phyloP scores from a whole-genome alignment of 2,888 invertebrate genomes.

The Cancer borealis region DNA sequence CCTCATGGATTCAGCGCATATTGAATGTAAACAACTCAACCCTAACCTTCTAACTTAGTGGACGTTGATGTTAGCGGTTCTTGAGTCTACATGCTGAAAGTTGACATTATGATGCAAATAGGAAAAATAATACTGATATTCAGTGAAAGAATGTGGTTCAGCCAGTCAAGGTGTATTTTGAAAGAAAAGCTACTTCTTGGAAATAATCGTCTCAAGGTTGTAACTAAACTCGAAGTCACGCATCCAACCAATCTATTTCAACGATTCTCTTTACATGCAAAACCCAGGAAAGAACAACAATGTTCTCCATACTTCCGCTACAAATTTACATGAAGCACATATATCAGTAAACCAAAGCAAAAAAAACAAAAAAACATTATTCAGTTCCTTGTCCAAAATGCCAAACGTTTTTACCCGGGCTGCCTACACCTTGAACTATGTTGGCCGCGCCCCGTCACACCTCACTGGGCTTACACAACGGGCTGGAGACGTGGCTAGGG shows the following conservation, averaged over 20 bases:
- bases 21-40: not conserved
- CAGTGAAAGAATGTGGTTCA: not conserved
- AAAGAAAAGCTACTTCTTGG: not conserved
- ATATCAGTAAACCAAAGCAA: constrained; percentile 15
- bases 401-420: not conserved
- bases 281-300: not conserved
- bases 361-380: not conserved
- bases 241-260: not conserved
- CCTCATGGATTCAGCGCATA: not conserved
- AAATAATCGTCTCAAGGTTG: not conserved
- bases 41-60: not conserved
- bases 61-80: not conserved
- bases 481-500: not conserved
- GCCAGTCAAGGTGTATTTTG: not conserved
- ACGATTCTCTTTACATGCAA: not conserved
- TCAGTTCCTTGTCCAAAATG: not conserved
- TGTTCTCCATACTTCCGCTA: not conserved
- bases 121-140: not conserved
- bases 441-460: not conserved
- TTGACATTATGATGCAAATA: not conserved
- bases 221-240: not conserved
- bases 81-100: not conserved
- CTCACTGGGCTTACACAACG: not conserved
- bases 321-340: not conserved
- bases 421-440: constrained; percentile 3